A percentile compares a stretch with the other conserved stretches of the same genome.
These are phyloP conservation scores for Thalpophila matura DNA, from an alignment of 2,888 invertebrate species.

Conservation along the genomic window DNA sequence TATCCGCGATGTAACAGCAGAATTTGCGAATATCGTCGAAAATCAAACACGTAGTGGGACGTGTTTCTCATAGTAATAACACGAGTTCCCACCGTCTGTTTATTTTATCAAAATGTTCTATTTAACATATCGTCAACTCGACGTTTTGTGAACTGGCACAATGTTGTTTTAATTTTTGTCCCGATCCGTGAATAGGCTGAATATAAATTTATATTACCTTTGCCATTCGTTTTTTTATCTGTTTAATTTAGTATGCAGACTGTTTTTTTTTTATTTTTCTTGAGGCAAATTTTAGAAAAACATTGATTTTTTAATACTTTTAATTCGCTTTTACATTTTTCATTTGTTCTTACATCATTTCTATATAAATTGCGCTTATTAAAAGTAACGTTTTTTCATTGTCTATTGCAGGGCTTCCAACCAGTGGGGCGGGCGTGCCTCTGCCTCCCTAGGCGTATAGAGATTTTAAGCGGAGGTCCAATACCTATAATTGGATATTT, in stretches of 20 bases:
- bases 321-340: background rate
- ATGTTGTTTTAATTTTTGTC: conserved; percentile 49
- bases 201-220: conserved; percentile 25
- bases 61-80: conserved; percentile 42
- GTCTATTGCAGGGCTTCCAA: no score
- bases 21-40: conserved; percentile 46
- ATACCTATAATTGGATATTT: no score
- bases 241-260: conserved; percentile 21
- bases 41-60: conserved; percentile 52
- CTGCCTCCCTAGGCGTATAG: no score
- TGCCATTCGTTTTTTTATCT: conserved; percentile 34
- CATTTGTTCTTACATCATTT: no score
- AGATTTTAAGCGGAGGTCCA: no score
- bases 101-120: conserved; percentile 51
- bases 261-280: conserved; percentile 29
- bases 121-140: conserved; percentile 41
- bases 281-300: background rate
- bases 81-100: conserved; percentile 29
- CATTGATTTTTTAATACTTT: background rate
- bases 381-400: no score
- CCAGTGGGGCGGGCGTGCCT: no score
- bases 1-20: conserved; percentile 26
- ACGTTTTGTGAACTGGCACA: conserved; percentile 16
- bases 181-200: conserved; percentile 23
- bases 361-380: no score